Conservation (phyloP, 92 coral and sea anemone species). For the Zoanthus solanderi region DNA sequence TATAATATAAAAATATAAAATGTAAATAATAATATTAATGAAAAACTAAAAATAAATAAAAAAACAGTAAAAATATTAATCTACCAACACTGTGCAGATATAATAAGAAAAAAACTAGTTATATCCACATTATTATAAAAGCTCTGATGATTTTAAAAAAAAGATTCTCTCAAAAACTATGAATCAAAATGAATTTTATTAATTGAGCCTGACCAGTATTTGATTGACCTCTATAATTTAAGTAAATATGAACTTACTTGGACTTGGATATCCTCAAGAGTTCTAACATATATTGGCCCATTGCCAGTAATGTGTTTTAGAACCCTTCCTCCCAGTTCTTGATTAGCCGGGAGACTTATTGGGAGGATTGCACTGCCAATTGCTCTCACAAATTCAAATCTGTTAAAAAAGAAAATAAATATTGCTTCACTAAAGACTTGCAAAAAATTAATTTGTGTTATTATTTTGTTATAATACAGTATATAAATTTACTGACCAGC, state of each 20-base stretch:
- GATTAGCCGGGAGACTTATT: conserved; percentile 25
- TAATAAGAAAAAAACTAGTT: not conserved
- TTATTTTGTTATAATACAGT: not conserved
- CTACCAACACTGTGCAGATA: conserved; percentile 8
- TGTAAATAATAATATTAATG: not conserved
- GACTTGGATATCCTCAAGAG: conserved; percentile 21
- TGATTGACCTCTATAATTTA: not conserved
- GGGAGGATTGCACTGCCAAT: conserved; percentile 38
- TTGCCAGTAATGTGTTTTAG: conserved; percentile 52
- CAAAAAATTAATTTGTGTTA: not conserved
- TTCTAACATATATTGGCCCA: conserved; percentile 51
- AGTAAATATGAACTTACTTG: conserved; percentile 9
- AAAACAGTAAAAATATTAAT: not conserved
- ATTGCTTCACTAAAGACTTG: not conserved
- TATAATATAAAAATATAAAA: too few species aligned
- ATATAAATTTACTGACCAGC: not conserved
- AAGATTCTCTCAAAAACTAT: not conserved
- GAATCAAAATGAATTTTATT: too few species aligned
- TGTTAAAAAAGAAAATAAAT: conserved; percentile 15
- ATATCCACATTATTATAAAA: too few species aligned
- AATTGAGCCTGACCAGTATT: not conserved
- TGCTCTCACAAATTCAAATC: conserved; percentile 57
- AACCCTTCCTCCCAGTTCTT: conserved; percentile 41
- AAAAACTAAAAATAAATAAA: not conserved
- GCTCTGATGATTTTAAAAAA: not conserved